Evolutionary conservation across 2,888 invertebrate genomes (phyloP), one percentile per base, ranked within the genome.

Genomic region (Sphaeridia pumilis): DNA sequence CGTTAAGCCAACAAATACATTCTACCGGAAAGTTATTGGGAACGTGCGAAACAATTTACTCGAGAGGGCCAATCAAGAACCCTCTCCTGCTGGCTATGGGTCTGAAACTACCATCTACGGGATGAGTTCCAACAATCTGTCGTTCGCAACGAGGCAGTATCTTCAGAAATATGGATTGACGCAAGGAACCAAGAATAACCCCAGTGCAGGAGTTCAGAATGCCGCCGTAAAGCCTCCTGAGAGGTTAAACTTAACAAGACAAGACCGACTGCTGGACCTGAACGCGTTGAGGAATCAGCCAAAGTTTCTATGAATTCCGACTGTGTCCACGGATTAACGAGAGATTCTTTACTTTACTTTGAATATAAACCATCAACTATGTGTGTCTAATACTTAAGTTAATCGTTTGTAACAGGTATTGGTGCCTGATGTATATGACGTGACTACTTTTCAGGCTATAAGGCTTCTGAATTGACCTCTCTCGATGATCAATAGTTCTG

Each of bases 81-180:
- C 44, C 27, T 43, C 45, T n/a, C 24, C 35, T 21, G 36, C 50
- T 2, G 17, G 43, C 20, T 46, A 51, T 12, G 52, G 50, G 3
- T 41, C 52, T 4, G 64, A 64, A 26, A 59, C 62, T 2, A 63
- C 62, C 3, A 42, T 64, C 3, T 64, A 64, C 36, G 64, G 64
- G 26, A 58, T 64, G 58, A 55, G 61, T 3, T 53, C 62, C 1
- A 58, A 50, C 17, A 57, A 62, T 44, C 34, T 64, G 1, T 61
- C 61, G 1, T 64, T 64, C 44, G 60, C 58, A 2, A 64, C 64
- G 1, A 61, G 58, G 36, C 53, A 64, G 20, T 64, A 64, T 42
- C 51, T 64, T 3, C 59, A 64, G 42, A 56, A 57, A 14, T 57
- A 64, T 45, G 64, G 64, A 2, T 49, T 64, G 4, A 61, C 61